Evolutionary conservation across 1,140 invertebrate genomes (phyloP).

Genomic region (Ceratosolen solmsi): DNA sequence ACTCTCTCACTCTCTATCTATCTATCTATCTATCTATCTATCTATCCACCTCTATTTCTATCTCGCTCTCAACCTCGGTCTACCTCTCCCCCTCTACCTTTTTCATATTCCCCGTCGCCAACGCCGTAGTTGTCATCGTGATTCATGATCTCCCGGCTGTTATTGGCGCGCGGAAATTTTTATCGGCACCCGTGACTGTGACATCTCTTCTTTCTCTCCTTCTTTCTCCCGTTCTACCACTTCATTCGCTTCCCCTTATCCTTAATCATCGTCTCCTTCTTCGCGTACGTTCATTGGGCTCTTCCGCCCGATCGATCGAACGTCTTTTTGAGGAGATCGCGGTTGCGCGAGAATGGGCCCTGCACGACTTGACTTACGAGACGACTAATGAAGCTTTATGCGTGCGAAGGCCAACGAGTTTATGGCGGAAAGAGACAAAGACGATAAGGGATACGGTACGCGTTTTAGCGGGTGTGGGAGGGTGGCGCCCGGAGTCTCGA

Average conservation of each 20-base stretch:
- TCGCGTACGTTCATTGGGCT: background rate
- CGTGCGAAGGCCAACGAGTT: background rate
- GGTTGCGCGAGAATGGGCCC: background rate
- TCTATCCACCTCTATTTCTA: conserved; percentile 7
- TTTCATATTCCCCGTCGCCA: conserved; percentile 36
- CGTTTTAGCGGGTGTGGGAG: too few species aligned
- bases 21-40: too few species aligned
- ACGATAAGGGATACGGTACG: background rate
- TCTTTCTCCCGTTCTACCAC: background rate
- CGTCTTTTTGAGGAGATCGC: conserved; percentile 8
- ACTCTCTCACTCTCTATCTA: too few species aligned
- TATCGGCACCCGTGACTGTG: conserved; percentile 50
- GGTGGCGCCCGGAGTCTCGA: too few species aligned
- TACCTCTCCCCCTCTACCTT: conserved; percentile 2
- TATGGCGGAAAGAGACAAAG: background rate
- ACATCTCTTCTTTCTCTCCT: conserved; percentile 23
- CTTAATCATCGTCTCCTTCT: background rate
- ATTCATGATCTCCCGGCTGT: conserved; percentile 40
- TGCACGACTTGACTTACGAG: background rate
- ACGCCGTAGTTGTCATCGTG: conserved; percentile 27
- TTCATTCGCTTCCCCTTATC: background rate
- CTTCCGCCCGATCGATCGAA: background rate
- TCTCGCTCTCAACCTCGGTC: background rate
- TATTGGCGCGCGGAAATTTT: conserved; percentile 59
- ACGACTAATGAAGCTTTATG: background rate